phyloP scores from a whole-genome alignment of 1,140 invertebrate species.

The Leptinotarsa lineolata region DNA sequence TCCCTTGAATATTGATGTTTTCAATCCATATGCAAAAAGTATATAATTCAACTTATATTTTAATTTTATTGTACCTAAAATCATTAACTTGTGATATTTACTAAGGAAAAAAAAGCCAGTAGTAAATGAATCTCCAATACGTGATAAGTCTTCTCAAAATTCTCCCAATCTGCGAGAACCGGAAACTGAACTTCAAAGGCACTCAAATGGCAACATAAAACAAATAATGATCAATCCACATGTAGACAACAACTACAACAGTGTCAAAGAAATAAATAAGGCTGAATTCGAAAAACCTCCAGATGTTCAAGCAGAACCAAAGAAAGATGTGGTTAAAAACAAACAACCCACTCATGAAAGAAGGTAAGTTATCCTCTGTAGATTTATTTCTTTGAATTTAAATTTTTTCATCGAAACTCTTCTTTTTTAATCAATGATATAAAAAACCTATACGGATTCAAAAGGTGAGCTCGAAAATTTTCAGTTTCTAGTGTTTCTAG shows the following conservation, averaged over 20 bases:
- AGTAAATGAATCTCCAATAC: constrained; percentile 39
- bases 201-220: constrained; percentile 34
- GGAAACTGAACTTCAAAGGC: constrained; percentile 23
- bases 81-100: not conserved
- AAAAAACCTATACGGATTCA: no score
- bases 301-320: constrained; percentile 21
- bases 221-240: constrained; percentile 21
- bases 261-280: constrained; percentile 36
- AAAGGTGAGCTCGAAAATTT: no score
- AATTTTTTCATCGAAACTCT: no score
- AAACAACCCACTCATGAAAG: constrained; percentile 44
- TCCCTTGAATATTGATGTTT: no score
- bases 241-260: constrained; percentile 44
- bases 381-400: no score
- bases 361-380: constrained; percentile 9
- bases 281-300: constrained; percentile 22
- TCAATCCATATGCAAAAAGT: no score
- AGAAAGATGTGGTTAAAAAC: constrained; percentile 19
- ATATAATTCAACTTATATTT: no score
- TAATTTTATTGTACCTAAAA: no score
- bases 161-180: not conserved
- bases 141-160: constrained; percentile 4
- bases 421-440: no score
- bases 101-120: constrained; percentile 34
- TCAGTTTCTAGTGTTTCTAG: no score